Evolutionary conservation across 1,140 invertebrate species (phyloP), one percentile per base, ranked within the genome.

Genomic region (Drosophila dunni): DNA sequence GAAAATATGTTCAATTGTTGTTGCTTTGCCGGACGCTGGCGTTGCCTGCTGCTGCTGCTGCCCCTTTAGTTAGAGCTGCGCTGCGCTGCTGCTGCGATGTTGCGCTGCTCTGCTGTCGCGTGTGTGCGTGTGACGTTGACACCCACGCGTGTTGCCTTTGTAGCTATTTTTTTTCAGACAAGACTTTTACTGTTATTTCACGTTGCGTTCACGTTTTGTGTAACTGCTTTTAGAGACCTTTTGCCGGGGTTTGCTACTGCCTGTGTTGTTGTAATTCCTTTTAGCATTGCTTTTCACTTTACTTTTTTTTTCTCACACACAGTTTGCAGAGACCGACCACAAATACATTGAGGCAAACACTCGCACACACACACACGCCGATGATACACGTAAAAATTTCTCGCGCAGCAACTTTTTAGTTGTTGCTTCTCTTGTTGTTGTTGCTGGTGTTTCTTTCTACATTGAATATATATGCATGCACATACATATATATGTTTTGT

Each of bases 261-360:
- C 42, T 54, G 36, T 71, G 51, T 40, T 77, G 50, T 68, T 78
- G 62, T 85, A 73, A 86, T 76, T 84, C 65, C 78, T 78, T 81
- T 73, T 72, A 88, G 68, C 82, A 86, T 88, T 86, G 79, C 75
- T 86, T 86, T 86, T 86, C 75, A 86, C 82, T 88, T 86, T 71
- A 83, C 58, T 58, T 60, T 51, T 15, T 46, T 72, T 67, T 58
- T 60, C 42, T 74, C 65, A 40, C 66, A 72, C 68, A 62, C 42
- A 63, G 44, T 71, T 65, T 64, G 51, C 53, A 72, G 62, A 66
- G 24, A 38, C 38, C 34, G 46, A 50, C 20, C 44, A 65, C 40
- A 51, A 38, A 65, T 33, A 71, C 53, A 56, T 15, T 40, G 34
- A 56, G 33, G n/a, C 50, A 54, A 20, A 53, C 62, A 63, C 61